Conservation (phyloP, 2,797 vertebrate genomes). For the Pseudochaenichthys georgianus region DNA sequence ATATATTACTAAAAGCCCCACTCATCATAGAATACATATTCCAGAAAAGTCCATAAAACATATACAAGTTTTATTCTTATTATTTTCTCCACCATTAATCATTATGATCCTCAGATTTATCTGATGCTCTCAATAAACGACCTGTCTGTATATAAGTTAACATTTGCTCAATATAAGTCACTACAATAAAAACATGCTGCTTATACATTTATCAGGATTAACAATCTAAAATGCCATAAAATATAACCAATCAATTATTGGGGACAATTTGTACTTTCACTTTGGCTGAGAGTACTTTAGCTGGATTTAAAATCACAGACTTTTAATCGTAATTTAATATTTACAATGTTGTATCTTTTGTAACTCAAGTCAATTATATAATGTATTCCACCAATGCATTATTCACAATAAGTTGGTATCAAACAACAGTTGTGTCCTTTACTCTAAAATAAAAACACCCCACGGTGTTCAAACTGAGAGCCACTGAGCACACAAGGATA, state of each 20-base stretch:
- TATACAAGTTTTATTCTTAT: not conserved
- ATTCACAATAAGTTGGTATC: not conserved
- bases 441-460: constrained; percentile 6
- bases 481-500: constrained; percentile 1
- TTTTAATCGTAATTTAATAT: not conserved
- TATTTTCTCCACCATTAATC: not conserved
- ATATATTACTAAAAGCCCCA: not conserved
- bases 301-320: not conserved
- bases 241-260: not conserved
- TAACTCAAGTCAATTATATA: not conserved
- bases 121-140: constrained; percentile 1
- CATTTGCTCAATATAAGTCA: not conserved
- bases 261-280: not conserved
- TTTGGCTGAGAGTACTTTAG: not conserved
- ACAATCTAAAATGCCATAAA: not conserved
- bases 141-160: not conserved
- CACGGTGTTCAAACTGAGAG: not conserved
- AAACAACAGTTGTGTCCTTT: constrained; percentile 2
- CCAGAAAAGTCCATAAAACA: not conserved
- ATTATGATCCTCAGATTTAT: not conserved
- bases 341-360: not conserved
- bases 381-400: not conserved
- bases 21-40: not conserved
- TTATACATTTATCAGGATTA: not conserved
- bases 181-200: not conserved